phyloP scores from a whole-genome alignment of 2,797 vertebrate species.

The Vireo griseus region DNA sequence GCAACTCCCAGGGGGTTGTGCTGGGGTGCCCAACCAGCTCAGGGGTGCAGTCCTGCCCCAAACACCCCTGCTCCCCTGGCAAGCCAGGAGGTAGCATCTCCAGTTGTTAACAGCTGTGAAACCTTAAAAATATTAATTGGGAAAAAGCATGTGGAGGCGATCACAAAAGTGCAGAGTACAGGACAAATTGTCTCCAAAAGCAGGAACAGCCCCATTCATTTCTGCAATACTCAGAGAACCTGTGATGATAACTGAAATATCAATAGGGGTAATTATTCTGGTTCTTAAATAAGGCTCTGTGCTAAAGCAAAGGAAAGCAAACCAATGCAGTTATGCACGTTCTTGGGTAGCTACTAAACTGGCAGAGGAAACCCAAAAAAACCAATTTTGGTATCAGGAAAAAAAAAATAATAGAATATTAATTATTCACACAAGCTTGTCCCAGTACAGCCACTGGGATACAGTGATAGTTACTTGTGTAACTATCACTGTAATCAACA shows the following conservation, averaged over 20 bases:
- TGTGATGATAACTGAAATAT: not conserved
- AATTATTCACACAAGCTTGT: not conserved
- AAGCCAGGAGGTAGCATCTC: not conserved
- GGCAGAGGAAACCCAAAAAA: not conserved
- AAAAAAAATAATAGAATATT: not conserved
- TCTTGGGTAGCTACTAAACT: not conserved
- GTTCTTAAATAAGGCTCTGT: not conserved
- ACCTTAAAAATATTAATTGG: not conserved
- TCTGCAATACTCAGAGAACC: not conserved
- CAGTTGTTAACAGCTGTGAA: not conserved
- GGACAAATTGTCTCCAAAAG: not conserved
- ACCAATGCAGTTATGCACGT: not conserved
- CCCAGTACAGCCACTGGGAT: not conserved
- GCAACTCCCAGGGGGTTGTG: slow-evolving; percentile 29
- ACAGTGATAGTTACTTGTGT: too few species aligned
- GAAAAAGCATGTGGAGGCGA: rapidly evolving
- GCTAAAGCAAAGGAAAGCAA: not conserved
- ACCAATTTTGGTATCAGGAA: not conserved
- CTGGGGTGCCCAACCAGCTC: not conserved
- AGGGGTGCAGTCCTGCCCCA: not conserved
- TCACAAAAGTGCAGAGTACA: not conserved
- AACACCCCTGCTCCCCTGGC: not conserved
- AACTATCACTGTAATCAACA: not conserved
- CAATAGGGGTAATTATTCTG: not conserved
- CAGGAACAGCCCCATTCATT: not conserved